Evolutionary conservation across 2,113 vertebrate genomes (phyloP).

Genomic region (Sebastes schlegelii): DNA sequence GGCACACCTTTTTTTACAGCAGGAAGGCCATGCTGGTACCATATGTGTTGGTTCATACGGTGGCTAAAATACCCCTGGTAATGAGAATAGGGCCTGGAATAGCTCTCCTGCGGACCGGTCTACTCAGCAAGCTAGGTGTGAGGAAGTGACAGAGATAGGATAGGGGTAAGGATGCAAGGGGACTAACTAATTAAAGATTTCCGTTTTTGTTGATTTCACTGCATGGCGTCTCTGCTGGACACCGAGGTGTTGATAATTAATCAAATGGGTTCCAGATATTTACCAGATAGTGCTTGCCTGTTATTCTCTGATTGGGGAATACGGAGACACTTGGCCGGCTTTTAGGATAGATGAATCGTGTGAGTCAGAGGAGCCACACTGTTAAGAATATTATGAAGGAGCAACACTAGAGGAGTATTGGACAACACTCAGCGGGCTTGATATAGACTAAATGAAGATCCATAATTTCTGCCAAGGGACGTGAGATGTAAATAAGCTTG

Average conservation of each 20-base stretch:
- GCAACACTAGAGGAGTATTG: conserved; percentile 31
- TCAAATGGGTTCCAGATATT: conserved; percentile 66
- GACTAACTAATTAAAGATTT: conserved; percentile 73
- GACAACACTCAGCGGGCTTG: conserved; percentile 50
- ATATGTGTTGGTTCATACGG: conserved; percentile 45
- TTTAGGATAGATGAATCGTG: conserved; percentile 32
- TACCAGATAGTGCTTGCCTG: conserved; percentile 48
- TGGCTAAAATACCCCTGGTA: conserved; percentile 48
- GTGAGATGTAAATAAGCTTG: conserved; percentile 23
- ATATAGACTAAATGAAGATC: conserved; percentile 37
- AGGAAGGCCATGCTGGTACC: conserved; percentile 25
- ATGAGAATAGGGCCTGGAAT: conserved; percentile 51
- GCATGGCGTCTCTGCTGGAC: conserved; percentile 62
- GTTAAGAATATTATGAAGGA: conserved; percentile 34
- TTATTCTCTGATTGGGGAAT: conserved; percentile 51
- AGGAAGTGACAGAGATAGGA: conserved; percentile 60
- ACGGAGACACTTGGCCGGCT: conserved; percentile 48
- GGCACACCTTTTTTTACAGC: conserved; percentile 36
- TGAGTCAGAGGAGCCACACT: conserved; percentile 50
- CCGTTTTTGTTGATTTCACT: conserved; percentile 67
- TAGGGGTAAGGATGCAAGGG: conserved; percentile 44
- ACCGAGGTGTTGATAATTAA: conserved; percentile 70
- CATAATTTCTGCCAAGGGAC: conserved; percentile 31
- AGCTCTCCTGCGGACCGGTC: conserved; percentile 45
- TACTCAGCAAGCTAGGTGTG: conserved; percentile 69